phyloP scores from a whole-genome alignment of 2,797 vertebrate genomes.

The Lagodon rhomboides region DNA sequence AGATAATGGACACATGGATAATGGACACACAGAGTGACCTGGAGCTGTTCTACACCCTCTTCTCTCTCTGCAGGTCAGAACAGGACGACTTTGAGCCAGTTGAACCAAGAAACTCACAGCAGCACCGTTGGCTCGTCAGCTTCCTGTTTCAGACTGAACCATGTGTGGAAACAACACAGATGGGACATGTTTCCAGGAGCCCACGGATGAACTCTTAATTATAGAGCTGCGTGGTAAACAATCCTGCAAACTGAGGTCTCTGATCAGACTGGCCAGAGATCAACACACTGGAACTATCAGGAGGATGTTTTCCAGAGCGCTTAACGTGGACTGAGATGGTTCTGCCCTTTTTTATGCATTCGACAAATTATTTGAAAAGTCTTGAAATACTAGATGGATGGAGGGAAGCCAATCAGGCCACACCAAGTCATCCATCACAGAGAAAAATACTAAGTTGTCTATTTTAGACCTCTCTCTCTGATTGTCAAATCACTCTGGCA shows the following conservation, averaged over 20 bases:
- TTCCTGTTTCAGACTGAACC: conserved; percentile 49
- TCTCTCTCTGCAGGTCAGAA: conserved; percentile 69
- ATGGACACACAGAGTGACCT: conserved; percentile 20
- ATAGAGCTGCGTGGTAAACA: conserved; percentile 37
- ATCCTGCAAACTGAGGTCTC: conserved; percentile 27
- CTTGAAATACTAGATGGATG: conserved; percentile 29
- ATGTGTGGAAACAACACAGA: conserved; percentile 31
- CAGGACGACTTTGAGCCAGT: conserved; percentile 90
- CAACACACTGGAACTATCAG: conserved; percentile 10
- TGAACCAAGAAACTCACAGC: conserved; percentile 62
- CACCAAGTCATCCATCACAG: conserved; percentile 49
- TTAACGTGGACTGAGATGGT: conserved; percentile 33
- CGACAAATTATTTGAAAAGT: conserved; percentile 33
- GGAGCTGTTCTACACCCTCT: conserved; percentile 23
- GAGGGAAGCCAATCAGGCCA: conserved; percentile 41
- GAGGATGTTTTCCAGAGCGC: conserved; percentile 40
- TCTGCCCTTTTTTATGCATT: conserved; percentile 1
- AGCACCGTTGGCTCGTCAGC: conserved; percentile 40
- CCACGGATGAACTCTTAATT: conserved; percentile 58
- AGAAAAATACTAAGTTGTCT: conserved; percentile 20
- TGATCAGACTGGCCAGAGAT: conserved; percentile 38
- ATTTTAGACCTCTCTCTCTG: conserved; percentile 28
- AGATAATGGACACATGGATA: not conserved
- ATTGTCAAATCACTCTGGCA: conserved; percentile 47
- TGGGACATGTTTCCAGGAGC: conserved; percentile 44